Conservation (phyloP, 2,797 vertebrate genomes). For the Sciaenops ocellatus region DNA sequence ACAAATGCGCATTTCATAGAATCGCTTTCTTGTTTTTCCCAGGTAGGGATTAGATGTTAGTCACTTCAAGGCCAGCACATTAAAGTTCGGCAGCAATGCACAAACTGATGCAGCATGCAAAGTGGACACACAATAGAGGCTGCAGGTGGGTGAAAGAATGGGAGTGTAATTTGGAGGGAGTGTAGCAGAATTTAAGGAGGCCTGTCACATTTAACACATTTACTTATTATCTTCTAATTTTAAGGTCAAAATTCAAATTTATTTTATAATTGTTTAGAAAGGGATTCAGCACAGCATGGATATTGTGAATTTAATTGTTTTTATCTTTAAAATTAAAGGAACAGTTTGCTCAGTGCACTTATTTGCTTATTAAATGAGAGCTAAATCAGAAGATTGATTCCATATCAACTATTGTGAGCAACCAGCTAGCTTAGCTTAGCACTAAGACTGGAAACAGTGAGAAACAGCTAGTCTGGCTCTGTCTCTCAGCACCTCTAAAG, state of each 20-base stretch:
- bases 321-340: background rate
- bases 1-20: background rate
- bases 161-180: slow-evolving; percentile 20
- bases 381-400: background rate
- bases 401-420: background rate
- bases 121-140: slow-evolving; percentile 64
- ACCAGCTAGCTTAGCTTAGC: background rate
- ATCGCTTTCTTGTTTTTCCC: background rate
- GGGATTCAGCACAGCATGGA: background rate
- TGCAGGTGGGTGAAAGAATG: slow-evolving; percentile 22
- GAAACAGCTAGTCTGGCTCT: background rate
- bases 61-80: background rate
- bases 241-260: background rate
- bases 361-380: background rate
- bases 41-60: background rate
- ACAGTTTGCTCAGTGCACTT: too few species aligned
- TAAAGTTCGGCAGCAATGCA: slow-evolving; percentile 46
- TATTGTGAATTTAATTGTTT: background rate
- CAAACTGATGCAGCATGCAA: slow-evolving; percentile 60
- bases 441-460: background rate
- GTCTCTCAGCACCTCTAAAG: background rate
- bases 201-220: slow-evolving; percentile 26
- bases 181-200: slow-evolving; percentile 65
- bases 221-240: background rate
- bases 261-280: background rate